Percentiles rank a stretch among this genome's conserved stretches.
Conservation (phyloP, 92 coral and sea anemone species). For the Siderastrea siderea region DNA sequence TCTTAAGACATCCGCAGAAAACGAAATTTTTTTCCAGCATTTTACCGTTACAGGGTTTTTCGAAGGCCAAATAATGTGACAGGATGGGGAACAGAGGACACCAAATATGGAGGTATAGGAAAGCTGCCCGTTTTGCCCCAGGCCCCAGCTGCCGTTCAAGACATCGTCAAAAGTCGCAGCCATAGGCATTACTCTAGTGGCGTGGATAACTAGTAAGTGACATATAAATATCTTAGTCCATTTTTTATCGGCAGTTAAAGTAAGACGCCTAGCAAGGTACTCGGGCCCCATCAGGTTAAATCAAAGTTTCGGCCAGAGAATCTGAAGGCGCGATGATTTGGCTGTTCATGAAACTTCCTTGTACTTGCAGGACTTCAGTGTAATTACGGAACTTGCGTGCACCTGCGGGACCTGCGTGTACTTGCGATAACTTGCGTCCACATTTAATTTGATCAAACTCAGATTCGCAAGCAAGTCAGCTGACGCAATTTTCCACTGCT, state of each 20-base stretch:
- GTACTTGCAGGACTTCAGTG: too few relatives aligned
- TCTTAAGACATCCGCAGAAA: too few relatives aligned
- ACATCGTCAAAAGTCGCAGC: constrained; percentile 43
- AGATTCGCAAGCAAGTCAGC: too few relatives aligned
- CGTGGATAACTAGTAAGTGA: constrained; percentile 52
- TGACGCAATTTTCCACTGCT: too few relatives aligned
- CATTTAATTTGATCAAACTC: too few relatives aligned
- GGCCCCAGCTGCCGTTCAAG: not conserved
- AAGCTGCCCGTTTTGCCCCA: constrained; percentile 42
- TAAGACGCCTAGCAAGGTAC: not conserved
- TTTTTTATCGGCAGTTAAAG: not conserved
- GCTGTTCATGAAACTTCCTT: too few relatives aligned
- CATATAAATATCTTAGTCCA: not conserved
- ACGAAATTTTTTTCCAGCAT: not conserved
- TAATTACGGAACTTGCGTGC: too few relatives aligned
- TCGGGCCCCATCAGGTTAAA: too few relatives aligned
- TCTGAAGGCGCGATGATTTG: too few relatives aligned
- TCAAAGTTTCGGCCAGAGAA: too few relatives aligned
- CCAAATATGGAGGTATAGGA: constrained; percentile 65
- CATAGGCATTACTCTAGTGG: constrained; percentile 72
- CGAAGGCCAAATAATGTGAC: constrained; percentile 28
- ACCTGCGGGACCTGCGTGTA: too few relatives aligned
- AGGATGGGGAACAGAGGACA: constrained; percentile 60
- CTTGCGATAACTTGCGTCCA: too few relatives aligned
- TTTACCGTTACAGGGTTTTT: constrained; percentile 2